Conservation (phyloP, 2,113 vertebrate genomes). For the Mugil cephalus region DNA sequence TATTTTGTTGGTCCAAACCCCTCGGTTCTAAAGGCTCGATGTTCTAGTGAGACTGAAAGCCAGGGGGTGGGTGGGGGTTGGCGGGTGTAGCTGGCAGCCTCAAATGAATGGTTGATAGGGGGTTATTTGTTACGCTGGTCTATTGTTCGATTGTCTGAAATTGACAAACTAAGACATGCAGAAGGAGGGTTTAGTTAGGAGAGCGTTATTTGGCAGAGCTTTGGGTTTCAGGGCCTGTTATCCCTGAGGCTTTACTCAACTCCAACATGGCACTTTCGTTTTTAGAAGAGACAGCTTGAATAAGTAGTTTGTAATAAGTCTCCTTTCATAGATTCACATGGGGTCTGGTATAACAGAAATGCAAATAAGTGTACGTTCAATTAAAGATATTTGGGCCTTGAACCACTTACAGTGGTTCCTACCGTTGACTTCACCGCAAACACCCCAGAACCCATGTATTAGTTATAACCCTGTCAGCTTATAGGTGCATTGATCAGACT, state of each 20-base stretch:
- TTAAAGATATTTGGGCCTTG: too few relatives aligned
- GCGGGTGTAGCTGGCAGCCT: neutral
- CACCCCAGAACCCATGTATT: too few relatives aligned
- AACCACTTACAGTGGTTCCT: too few relatives aligned
- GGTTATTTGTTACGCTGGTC: conserved; percentile 1
- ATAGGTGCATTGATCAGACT: too few relatives aligned
- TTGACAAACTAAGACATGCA: neutral
- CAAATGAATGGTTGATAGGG: conserved; percentile 1
- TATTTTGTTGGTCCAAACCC: conserved; percentile 12
- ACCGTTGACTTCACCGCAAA: too few relatives aligned
- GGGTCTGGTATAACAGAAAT: neutral
- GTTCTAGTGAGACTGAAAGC: neutral
- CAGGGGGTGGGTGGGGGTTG: neutral
- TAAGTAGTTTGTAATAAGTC: too few relatives aligned
- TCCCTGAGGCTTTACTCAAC: neutral
- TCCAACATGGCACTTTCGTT: fast-evolving
- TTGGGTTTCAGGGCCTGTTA: neutral
- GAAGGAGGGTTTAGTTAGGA: neutral
- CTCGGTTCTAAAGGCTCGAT: neutral
- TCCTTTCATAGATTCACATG: too few relatives aligned
- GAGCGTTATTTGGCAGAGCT: neutral
- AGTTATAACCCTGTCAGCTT: too few relatives aligned
- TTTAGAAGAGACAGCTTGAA: neutral
- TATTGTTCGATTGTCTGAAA: conserved; percentile 4
- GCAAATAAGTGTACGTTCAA: too few relatives aligned